Evolutionary conservation across 1,140 invertebrate genomes (phyloP), one percentile per base, ranked within the genome.

Genomic region (Phenacoccus solenopsis): DNA sequence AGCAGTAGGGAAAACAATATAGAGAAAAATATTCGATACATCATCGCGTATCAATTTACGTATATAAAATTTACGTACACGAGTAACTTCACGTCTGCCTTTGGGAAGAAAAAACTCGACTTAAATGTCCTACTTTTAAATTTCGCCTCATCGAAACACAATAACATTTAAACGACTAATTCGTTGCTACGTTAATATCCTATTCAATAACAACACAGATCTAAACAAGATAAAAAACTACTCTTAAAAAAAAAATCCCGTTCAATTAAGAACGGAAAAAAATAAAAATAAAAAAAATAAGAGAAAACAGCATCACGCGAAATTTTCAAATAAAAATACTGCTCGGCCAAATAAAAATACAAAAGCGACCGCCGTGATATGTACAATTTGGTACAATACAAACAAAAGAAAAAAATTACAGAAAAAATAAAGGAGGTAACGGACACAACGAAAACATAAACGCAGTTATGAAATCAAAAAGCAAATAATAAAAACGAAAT

Each of bases 381-480:
- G 59, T 64, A 64, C 59, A 64, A 64, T 64, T 64, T 64, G 59
- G 59, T 64, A 64, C 59, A 64, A 64, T 64, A 64, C 21, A 64
- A 24, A 64, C 59, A 64, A 64, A 64, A 9, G 13, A 27, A 64
- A 64, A 64, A 64, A 64, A 64, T 24, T 25, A 22, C 9, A 38
- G 25, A 10, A 64, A 64, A 25, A 64, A 25, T 3, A 27, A 25
- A 64, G 20, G 25, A 24, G 38, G 38, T 49, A 49, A 49, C 38
- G 38, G 38, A 25, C 7, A 64, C n/a, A 64, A 64, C 21, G 20
- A 25, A 64, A 64, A 64, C 59, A 64, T 10, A 64, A 64, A 64
- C 25, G 59, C 21, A 64, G 25, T 64, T 64, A 64, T 5, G 20
- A 64, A 64, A 64, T 64, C 21, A 64, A 64, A 64, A 64, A 64